A percentile compares a stretch with the other conserved stretches of the same genome.
phyloP scores from a whole-genome alignment of 2,113 vertebrate genomes.

The Excalfactoria chinensis region DNA sequence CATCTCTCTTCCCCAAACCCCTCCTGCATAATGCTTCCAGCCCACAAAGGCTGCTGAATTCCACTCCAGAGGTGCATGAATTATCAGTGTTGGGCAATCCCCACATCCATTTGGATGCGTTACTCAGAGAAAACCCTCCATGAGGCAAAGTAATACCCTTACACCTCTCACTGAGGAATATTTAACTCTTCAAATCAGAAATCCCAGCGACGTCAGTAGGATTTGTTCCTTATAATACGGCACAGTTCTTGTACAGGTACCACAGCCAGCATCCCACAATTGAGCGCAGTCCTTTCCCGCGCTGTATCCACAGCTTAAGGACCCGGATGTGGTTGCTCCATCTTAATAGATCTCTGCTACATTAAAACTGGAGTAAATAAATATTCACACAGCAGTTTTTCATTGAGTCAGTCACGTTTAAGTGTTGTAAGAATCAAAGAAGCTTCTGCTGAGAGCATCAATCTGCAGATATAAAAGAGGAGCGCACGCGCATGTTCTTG shows the following conservation, averaged over 20 bases:
- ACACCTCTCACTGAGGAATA: slow-evolving; percentile 21
- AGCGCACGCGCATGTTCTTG: not conserved
- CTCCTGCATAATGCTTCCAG: slow-evolving; percentile 42
- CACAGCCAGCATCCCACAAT: not conserved
- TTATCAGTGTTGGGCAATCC: slow-evolving; percentile 44
- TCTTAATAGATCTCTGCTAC: not conserved
- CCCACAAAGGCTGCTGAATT: slow-evolving; percentile 32
- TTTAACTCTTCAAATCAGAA: slow-evolving; percentile 46
- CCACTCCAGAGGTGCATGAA: slow-evolving; percentile 48
- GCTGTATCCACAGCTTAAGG: not conserved
- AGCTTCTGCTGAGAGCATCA: slow-evolving; percentile 1
- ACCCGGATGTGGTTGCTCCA: not conserved
- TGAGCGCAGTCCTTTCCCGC: not conserved
- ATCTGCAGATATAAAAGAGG: not conserved
- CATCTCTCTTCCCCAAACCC: slow-evolving; percentile 53
- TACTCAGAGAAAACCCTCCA: slow-evolving; percentile 30
- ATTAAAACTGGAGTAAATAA: slow-evolving; percentile 50
- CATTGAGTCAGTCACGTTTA: not conserved
- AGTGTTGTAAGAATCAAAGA: slow-evolving; percentile 15
- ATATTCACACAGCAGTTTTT: not conserved
- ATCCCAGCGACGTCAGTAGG: not conserved
- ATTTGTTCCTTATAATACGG: not conserved
- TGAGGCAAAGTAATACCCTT: slow-evolving; percentile 22
- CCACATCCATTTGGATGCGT: slow-evolving; percentile 22
- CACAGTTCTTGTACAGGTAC: not conserved